Base-by-base conservation (phyloP, 2,113 vertebrate species). In the Scortum barcoo region DNA sequence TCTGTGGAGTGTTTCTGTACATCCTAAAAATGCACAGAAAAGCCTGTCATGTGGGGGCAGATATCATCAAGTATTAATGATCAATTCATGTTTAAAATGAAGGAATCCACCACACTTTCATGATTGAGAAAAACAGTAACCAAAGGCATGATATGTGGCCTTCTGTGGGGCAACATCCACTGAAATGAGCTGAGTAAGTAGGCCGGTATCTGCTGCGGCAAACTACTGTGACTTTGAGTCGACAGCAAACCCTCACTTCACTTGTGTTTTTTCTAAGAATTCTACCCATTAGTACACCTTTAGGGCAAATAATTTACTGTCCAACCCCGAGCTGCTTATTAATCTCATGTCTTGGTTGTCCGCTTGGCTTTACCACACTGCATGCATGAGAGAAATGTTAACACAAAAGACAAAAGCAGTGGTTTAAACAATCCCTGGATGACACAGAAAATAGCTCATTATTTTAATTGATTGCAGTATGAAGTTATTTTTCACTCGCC, bases 331-430 rank as follows among this genome's bases (percentile, higher is more conserved):
- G 11, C 58, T 50, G 48, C 53, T 51, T 7, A 74, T 81, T 22
- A 13, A 3, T 50, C 38, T 66, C 48, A 19, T 67, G 6, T 63
- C n/a, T 72, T 38, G 36, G 13, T 53, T 16, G 26, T 69, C 70
- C 68, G 57, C 5, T 26, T 13, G 51, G 20, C 42, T 81, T 57
- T 65, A 48, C 65, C 78, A 54, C 48, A 1, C 14, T 38, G 48
- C 28, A 26, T 20, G 50, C 28, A 56, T 51, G 12, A 10, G 17
- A 48, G 68, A 78, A 36, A 51, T 26, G 63, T 83, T 80, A 53
- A 28, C 26, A 26, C 22, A 54, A 56, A 68, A 78, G 61, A 61
- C 71, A 72, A 53, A 33, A 67, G 13, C 54, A 48, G 26, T 28
- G 1, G 24, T 70, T 42, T 44, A n/a, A 20, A 66, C 16, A 33